A percentile compares a stretch with the other conserved stretches of the same genome.
Evolutionary conservation across 2,888 invertebrate genomes (phyloP).

Genomic region (Napeogenes inachia): DNA sequence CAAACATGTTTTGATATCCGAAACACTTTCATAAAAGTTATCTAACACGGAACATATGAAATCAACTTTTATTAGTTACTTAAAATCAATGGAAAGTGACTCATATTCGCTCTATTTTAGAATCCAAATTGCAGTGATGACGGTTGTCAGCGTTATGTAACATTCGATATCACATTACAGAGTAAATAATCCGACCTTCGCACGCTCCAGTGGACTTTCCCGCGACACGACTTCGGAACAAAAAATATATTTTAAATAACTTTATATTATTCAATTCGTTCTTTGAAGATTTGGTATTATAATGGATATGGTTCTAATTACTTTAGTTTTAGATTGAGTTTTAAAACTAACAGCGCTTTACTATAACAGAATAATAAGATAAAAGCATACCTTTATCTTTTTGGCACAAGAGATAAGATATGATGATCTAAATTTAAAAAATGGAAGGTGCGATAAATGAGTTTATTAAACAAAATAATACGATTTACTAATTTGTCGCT

Average conservation of each 20-base stretch:
- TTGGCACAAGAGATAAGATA: too few relatives aligned
- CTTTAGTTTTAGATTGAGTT: too few relatives aligned
- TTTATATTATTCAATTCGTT: neutral
- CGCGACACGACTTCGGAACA: conserved; percentile 34
- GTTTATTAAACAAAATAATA: neutral
- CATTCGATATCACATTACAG: conserved; percentile 60
- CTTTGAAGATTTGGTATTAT: too few relatives aligned
- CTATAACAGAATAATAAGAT: too few relatives aligned
- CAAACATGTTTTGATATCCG: conserved; percentile 30
- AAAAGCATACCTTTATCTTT: too few relatives aligned
- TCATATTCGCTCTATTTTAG: conserved; percentile 36
- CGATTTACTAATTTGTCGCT: conserved; percentile 27
- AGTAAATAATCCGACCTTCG: conserved; percentile 67
- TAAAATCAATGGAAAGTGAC: conserved; percentile 35
- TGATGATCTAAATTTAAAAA: too few relatives aligned
- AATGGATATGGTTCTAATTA: too few relatives aligned
- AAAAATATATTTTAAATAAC: conserved; percentile 25
- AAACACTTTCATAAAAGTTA: conserved; percentile 53
- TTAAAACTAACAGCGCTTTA: too few relatives aligned
- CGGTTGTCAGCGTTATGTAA: conserved; percentile 58
- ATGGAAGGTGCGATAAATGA: neutral
- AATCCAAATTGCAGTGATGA: conserved; percentile 45
- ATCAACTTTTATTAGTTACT: conserved; percentile 33
- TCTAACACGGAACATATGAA: conserved; percentile 39
- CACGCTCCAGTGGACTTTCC: conserved; percentile 48